These are phyloP conservation scores for Heliangelus exortis DNA, from an alignment of 2,797 vertebrate species.

Conservation along the genomic window DNA sequence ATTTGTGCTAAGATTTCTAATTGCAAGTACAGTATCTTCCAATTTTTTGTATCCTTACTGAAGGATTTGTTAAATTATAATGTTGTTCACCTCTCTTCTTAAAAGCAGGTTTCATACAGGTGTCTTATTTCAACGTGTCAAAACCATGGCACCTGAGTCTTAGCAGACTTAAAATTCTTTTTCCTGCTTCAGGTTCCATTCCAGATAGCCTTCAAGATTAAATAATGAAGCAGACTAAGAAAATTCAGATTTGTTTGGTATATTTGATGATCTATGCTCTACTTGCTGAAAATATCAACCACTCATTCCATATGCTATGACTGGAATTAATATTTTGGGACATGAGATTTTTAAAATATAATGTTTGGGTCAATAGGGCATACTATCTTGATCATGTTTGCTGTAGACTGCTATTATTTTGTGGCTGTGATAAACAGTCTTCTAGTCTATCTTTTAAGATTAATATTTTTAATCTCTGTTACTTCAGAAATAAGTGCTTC, in stretches of 20 bases:
- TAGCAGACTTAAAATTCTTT: background rate
- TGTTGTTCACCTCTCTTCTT: background rate
- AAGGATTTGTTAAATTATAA: background rate
- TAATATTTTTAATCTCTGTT: rapidly evolving
- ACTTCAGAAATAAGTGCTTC: background rate
- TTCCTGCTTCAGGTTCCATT: background rate
- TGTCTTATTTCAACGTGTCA: background rate
- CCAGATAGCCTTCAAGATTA: background rate
- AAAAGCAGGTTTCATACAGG: background rate
- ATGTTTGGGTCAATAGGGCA: background rate
- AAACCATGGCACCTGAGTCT: background rate
- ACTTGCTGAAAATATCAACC: background rate
- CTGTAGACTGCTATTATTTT: background rate
- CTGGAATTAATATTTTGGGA: background rate
- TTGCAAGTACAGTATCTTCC: background rate
- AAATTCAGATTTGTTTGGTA: background rate
- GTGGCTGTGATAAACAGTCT: background rate
- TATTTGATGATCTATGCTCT: background rate
- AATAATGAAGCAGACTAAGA: background rate
- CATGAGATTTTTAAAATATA: background rate
- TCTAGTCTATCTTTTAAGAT: background rate
- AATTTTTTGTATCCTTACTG: background rate
- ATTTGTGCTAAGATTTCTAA: background rate
- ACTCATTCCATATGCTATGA: background rate
- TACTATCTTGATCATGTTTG: background rate